Evolutionary conservation across 2,113 vertebrate species (phyloP), one percentile per base, ranked within the genome.

Genomic region (Octodon degus): DNA sequence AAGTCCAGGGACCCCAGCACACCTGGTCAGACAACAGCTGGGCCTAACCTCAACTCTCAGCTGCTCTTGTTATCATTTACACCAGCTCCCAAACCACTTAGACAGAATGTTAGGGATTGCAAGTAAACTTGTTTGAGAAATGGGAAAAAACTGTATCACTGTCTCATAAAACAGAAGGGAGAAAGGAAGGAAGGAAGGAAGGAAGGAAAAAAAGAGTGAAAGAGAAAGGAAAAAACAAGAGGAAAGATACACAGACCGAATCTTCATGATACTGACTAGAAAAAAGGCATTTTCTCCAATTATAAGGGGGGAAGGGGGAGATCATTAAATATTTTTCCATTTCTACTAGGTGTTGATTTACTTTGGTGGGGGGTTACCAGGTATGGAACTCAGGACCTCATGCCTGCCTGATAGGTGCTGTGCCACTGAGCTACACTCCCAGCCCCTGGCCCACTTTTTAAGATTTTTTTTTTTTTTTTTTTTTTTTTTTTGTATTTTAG

Each of bases 11-110:
- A 72, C 77, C 83, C 86, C 91, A 87, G n/a, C 65, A 93, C 95
- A 98, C 92, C 93, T 97, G 88, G 87, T 77, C 76, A 90, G 94
- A 95, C 88, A 92, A 94, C 85, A 86, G 62, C 34, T 81, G 91
- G 70, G 68, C 70, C 81, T 50, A 93, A 53, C 40, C 81, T 95
- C 85, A 43, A 87, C 93, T 85, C 92, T 96, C 90, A 77, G 65
- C 82, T 58, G 63, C 72, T 84, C 50, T 53, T 65, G 24, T 60
- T 94, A 81, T 74, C 91, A 53, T 40, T 76, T 72, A 47, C 37
- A 86, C 70, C 81, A 77, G 67, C 62, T 91, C 70, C 85, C 92
- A 90, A 86, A 62, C 58, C 76, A 82, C 80, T 91, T 85, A 55
- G 77, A 89, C 20, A 93, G 86, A 93, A 93, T 53, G 50, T 43